Conservation (phyloP, 2,113 vertebrate genomes). For the Aptenodytes forsteri region DNA sequence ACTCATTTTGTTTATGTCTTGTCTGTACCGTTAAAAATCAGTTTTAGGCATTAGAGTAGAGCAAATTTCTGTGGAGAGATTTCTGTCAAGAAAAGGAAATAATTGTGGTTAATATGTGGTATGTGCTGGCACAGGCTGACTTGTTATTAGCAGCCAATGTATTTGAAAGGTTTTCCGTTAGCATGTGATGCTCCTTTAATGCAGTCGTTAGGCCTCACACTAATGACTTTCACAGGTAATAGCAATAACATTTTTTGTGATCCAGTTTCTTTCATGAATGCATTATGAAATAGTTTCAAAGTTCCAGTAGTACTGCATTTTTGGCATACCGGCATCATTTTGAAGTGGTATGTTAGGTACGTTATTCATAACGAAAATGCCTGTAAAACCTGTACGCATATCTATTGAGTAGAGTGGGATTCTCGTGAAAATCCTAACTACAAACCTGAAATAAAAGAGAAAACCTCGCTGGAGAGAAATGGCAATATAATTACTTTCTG, state of each 20-base stretch:
- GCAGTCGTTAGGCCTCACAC: background rate
- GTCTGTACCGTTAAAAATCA: background rate
- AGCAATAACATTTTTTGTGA: background rate
- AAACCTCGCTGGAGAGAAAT: background rate
- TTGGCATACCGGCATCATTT: background rate
- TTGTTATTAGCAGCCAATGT: background rate
- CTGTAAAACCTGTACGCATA: background rate
- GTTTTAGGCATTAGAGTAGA: background rate
- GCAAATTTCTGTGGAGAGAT: background rate
- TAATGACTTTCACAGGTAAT: constrained; percentile 31
- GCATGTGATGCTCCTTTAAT: background rate
- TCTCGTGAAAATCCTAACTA: background rate
- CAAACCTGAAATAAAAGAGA: background rate
- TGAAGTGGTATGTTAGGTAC: background rate
- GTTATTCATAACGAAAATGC: background rate
- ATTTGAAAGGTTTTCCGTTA: background rate
- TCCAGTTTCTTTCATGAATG: background rate
- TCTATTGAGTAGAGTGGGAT: background rate
- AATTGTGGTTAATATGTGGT: constrained; percentile 10
- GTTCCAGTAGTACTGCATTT: background rate
- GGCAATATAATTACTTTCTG: background rate
- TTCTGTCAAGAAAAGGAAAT: constrained; percentile 9
- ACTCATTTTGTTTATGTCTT: background rate
- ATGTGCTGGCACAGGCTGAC: background rate
- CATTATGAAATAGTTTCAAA: background rate